Evolutionary conservation across 2,797 vertebrate species (phyloP).

Genomic region (Atherinosoma microstoma): DNA sequence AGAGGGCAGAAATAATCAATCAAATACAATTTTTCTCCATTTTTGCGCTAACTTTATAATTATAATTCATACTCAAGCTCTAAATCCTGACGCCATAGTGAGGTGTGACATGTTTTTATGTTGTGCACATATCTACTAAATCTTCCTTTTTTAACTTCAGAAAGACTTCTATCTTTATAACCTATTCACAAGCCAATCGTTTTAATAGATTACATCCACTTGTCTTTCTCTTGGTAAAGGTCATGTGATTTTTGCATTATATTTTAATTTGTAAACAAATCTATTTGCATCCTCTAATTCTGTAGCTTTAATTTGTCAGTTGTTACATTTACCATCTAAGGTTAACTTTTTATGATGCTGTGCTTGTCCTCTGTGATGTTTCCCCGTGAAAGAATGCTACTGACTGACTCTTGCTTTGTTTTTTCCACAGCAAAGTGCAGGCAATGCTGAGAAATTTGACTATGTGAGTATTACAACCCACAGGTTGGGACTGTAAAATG

Average conservation of each 20-base stretch:
- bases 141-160: constrained; percentile 35
- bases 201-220: constrained; percentile 40
- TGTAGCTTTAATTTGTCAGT: constrained; percentile 50
- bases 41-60: too few relatives aligned
- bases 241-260: constrained; percentile 44
- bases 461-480: constrained; percentile 88
- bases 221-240: constrained; percentile 44
- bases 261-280: constrained; percentile 42
- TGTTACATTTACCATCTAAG: constrained; percentile 49
- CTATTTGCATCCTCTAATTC: constrained; percentile 52
- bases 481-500: too few relatives aligned
- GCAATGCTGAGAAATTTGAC: constrained; percentile 98
- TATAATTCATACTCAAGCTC: neutral
- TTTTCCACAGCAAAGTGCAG: constrained; percentile 88
- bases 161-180: constrained; percentile 53
- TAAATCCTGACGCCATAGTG: neutral
- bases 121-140: constrained; percentile 57
- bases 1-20: too few relatives aligned
- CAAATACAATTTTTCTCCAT: too few relatives aligned
- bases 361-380: constrained; percentile 36
- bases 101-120: constrained; percentile 21
- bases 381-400: neutral
- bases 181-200: constrained; percentile 42
- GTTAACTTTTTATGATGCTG: constrained; percentile 25
- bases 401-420: constrained; percentile 45